Percentiles rank a stretch among this genome's conserved stretches.
Conservation (phyloP, 1,140 invertebrate species). For the Rhizoglyphus robini region DNA sequence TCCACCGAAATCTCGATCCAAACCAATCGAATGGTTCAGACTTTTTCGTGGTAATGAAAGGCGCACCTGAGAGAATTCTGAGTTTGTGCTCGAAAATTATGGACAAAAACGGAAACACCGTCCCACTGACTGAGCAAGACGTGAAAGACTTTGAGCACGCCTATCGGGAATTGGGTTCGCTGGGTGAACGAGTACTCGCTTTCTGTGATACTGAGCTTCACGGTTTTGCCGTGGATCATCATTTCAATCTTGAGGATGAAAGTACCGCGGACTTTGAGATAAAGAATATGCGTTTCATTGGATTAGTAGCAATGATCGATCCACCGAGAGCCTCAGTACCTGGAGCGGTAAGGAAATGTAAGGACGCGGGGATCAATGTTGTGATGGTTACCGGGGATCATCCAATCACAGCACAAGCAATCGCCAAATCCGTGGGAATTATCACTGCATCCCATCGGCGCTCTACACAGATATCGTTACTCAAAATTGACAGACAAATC, state of each 20-base stretch:
- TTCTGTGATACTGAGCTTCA: conserved; percentile 41
- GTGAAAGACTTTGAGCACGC: conserved; percentile 37
- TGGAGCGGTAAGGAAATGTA: conserved; percentile 32
- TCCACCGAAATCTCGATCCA: not conserved
- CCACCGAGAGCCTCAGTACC: conserved; percentile 31
- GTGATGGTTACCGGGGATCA: conserved; percentile 28
- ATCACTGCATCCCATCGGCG: conserved; percentile 23
- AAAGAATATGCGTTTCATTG: conserved; percentile 33
- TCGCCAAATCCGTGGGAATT: conserved; percentile 42
- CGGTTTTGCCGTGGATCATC: conserved; percentile 34
- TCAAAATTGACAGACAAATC: conserved; percentile 26
- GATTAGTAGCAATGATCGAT: conserved; percentile 35
- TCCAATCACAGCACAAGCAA: conserved; percentile 35
- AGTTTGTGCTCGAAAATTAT: conserved; percentile 46
- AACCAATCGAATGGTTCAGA: not conserved
- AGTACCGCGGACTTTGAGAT: conserved; percentile 35
- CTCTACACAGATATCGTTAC: not conserved
- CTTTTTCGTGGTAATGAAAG: conserved; percentile 29
- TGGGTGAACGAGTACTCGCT: conserved; percentile 35
- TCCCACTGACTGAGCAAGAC: conserved; percentile 35
- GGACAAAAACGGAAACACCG: conserved; percentile 31
- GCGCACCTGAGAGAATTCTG: conserved; percentile 29
- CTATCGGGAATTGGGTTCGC: conserved; percentile 35
- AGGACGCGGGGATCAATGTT: conserved; percentile 30
- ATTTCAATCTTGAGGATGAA: conserved; percentile 42